Percentiles rank a stretch among this genome's conserved stretches.
Conservation (phyloP, 1,140 invertebrate genomes). For the Rhizoglyphus robini region DNA sequence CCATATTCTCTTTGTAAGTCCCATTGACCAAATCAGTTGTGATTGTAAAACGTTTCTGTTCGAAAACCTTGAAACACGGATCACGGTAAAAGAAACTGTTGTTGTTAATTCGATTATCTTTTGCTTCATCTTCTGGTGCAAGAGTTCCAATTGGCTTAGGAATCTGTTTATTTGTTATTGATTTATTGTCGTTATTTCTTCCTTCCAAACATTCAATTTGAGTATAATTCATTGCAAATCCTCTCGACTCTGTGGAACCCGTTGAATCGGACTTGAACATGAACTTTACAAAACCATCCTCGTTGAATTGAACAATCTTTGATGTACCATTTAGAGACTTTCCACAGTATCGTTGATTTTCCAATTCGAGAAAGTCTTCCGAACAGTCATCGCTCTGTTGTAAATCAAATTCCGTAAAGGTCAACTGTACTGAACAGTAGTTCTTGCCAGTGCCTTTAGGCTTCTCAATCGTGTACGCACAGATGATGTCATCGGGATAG, state of each 20-base stretch:
- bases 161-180: background rate
- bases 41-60: background rate
- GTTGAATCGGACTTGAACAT: constrained; percentile 15
- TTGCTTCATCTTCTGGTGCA: no score
- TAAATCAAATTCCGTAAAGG: constrained; percentile 28
- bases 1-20: background rate
- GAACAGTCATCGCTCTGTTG: constrained; percentile 25
- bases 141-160: no score
- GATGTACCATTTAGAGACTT: constrained; percentile 2
- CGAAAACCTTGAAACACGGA: background rate
- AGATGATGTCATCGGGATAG: constrained; percentile 22
- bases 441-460: background rate
- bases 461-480: constrained; percentile 22
- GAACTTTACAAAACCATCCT: constrained; percentile 13
- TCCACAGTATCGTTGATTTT: constrained; percentile 26
- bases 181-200: background rate
- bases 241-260: background rate
- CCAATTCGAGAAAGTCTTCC: constrained; percentile 26
- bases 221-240: constrained; percentile 20
- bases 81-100: background rate
- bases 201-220: constrained; percentile 13
- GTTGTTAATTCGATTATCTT: background rate
- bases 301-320: constrained; percentile 13
- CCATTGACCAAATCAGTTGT: background rate
- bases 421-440: constrained; percentile 27